Base-by-base conservation (phyloP, 2,797 vertebrate species). In the Echiichthys vipera region DNA sequence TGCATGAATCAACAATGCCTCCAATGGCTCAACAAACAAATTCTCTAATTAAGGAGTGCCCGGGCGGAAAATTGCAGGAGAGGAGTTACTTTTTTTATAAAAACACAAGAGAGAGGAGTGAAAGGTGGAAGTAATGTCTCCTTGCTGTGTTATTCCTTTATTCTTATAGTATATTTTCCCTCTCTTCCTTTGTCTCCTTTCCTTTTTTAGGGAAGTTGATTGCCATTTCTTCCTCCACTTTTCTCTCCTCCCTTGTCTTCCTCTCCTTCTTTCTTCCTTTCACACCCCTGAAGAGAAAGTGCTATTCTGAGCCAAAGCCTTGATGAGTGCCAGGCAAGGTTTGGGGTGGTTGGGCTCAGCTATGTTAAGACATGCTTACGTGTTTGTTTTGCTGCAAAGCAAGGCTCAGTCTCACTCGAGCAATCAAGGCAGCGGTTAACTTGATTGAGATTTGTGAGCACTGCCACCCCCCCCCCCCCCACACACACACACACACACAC, bases 1-100 rank as follows among this genome's bases (percentile, higher is more conserved):
- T 89, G 89, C 88, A 91, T 89, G 85, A 92, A 92, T 93, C 89
- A 89, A 86, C 83, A 86, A 86, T 77, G 72, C 81, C 72, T 84
- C 79, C 80, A 75, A 89, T 83, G 67, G 83, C 80, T 76, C 81
- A 80, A 86, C 86, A 92, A 91, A 90, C 85, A 85, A 79, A 87
- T 80, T 84, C 76, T 77, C 12, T 27, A 90, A 89, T 93, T 89
- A 85, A 83, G 78, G 75, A 76, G 84, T 84, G 40, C 88, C 88
- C 82, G 78, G 85, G 83, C 53, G 79, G 79, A 90, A 90, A 91
- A 92, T 92, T 91, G 81, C 77, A 30, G 70, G 45, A 81, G 83
- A 77, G 59, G 65, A 76, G 80, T 82, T 76, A 55, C 70, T 89
- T 88, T 84, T n/a, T 65, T 80, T 63, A 71, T 66, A 64, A 65